Evolutionary conservation across 1,140 invertebrate genomes (phyloP), one percentile per base, ranked within the genome.

Genomic region (Lineus longissimus): DNA sequence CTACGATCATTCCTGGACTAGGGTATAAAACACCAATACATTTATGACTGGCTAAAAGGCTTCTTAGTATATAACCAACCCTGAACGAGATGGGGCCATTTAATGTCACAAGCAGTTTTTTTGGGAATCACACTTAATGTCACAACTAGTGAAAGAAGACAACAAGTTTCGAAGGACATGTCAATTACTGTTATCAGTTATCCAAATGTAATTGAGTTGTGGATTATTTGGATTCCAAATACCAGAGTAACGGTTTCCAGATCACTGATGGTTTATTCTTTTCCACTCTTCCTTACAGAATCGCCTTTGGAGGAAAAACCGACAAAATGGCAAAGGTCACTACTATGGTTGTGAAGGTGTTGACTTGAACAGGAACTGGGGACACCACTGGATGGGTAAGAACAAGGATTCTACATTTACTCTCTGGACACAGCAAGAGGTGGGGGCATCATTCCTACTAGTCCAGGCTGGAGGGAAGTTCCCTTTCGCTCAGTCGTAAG

Each of bases 1-100:
- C 7, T 84, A 84, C 63, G 74, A 74, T 55, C 79, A 73, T 64
- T 74, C 74, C 15, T 59, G 67, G 30, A 36, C 27, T 9, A 61
- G 62, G n/a, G 72, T 29, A 1, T 25, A 27, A 7, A 30, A 31
- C 15, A 30, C 15, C 56, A 15, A 58, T 30, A 6, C 30, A 58
- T 30, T 51, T 36, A 4, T 43, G 15, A n/a, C 41, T n/a, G 41
- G 41, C 15, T 15, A 15, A n/a, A n/a, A 15, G 41, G n/a, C 15
- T n/a, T n/a, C n/a, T n/a, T n/a, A n/a, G 15, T 19, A 19, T 55
- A 11, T 22, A 29, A 13, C 22, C 54, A 29, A 29, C 19, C 11
- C 54, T 13, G 19, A 19, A 13, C 54, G 22, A 13, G 15, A 29
- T 29, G 22, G 13, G 11, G 54, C 11, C 22, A 22, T 15, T 29